phyloP scores from a whole-genome alignment of 1,140 invertebrate species.

The Pogonognathellus flavescens region DNA sequence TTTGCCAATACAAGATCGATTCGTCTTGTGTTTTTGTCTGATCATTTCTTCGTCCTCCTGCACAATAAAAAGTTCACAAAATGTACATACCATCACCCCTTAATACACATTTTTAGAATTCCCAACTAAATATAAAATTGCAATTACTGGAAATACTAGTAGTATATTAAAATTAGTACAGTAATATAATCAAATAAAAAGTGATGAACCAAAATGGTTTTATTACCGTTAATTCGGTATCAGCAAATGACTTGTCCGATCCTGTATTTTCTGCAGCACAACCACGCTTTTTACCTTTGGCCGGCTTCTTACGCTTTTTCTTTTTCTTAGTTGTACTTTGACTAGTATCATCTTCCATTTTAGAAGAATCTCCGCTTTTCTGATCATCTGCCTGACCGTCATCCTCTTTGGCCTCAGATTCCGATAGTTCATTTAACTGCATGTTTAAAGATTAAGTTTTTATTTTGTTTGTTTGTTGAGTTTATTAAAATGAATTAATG shows the following conservation, averaged over 20 bases:
- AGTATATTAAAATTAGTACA: too few relatives aligned
- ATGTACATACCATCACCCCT: too few relatives aligned
- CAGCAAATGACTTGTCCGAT: not conserved
- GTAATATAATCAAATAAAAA: too few relatives aligned
- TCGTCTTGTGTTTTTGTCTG: slow-evolving; percentile 80
- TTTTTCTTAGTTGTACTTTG: slow-evolving; percentile 74
- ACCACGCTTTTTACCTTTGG: slow-evolving; percentile 51
- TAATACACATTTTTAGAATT: too few relatives aligned
- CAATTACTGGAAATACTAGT: too few relatives aligned
- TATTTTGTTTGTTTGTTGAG: not conserved
- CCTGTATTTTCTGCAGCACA: not conserved
- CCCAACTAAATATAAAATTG: too few relatives aligned
- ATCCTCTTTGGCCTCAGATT: slow-evolving; percentile 80
- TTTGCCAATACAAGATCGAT: slow-evolving; percentile 74
- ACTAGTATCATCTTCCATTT: slow-evolving; percentile 68
- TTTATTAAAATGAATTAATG: not conserved
- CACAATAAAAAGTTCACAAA: slow-evolving; percentile 64
- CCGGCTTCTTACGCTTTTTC: slow-evolving; percentile 75
- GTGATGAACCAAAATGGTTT: too few relatives aligned
- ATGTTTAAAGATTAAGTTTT: slow-evolving; percentile 57
- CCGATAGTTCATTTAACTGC: slow-evolving; percentile 74
- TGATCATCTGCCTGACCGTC: slow-evolving; percentile 77
- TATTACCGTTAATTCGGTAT: slow-evolving; percentile 54
- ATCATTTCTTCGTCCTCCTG: slow-evolving; percentile 80
- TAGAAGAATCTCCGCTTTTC: slow-evolving; percentile 68